Conservation (phyloP, 2,113 vertebrate species). For the Polyodon spathula region DNA sequence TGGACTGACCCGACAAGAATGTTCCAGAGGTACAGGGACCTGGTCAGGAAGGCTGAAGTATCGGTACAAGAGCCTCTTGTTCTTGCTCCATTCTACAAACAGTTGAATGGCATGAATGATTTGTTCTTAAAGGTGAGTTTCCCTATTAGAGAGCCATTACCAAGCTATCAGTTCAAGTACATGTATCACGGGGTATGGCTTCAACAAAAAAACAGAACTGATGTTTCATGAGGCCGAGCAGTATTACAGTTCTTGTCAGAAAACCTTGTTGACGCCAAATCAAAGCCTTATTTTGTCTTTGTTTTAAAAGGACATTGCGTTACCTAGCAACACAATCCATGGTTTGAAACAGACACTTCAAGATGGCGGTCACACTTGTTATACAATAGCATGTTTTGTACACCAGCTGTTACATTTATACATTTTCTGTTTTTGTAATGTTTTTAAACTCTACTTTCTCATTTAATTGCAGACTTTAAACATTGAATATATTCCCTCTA, state of each 20-base stretch:
- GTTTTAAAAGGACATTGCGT: too few relatives aligned
- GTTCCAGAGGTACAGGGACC: conserved; percentile 50
- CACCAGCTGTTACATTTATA: background rate
- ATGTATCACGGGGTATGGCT: too few relatives aligned
- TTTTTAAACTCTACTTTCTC: background rate
- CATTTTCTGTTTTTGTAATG: background rate
- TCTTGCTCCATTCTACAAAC: conserved; percentile 46
- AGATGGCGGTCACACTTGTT: too few relatives aligned
- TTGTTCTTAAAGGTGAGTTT: conserved; percentile 49
- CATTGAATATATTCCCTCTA: conserved; percentile 45
- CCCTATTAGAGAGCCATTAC: background rate
- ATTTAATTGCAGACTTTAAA: conserved; percentile 35
- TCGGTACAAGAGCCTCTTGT: conserved; percentile 45
- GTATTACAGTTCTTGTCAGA: too few relatives aligned
- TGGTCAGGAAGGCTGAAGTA: conserved; percentile 25
- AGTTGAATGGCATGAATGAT: conserved; percentile 32
- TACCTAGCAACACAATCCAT: too few relatives aligned
- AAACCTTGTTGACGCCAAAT: too few relatives aligned
- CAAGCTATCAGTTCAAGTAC: too few relatives aligned
- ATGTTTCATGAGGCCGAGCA: too few relatives aligned
- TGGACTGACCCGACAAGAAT: conserved; percentile 54
- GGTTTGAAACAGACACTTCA: too few relatives aligned
- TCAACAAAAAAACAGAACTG: too few relatives aligned
- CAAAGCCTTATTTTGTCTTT: too few relatives aligned
- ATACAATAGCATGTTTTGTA: too few relatives aligned